Evolutionary conservation across 2,797 vertebrate genomes (phyloP).

Genomic region (Salmo trutta): DNA sequence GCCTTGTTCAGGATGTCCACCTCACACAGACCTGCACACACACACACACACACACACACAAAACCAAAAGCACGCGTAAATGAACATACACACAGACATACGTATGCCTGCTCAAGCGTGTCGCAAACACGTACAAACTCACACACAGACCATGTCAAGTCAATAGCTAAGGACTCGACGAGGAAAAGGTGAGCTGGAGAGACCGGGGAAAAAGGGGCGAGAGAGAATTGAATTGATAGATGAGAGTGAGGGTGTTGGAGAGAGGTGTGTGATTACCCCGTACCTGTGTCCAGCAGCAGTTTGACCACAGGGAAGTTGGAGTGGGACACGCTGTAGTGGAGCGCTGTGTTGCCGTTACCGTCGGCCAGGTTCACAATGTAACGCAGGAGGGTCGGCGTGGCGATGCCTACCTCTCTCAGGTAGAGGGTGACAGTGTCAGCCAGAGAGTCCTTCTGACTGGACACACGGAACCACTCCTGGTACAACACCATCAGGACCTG

Average conservation of each 20-base stretch:
- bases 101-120: too few species aligned
- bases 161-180: too few species aligned
- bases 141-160: background rate
- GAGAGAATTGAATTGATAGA: too few species aligned
- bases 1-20: slow-evolving; percentile 93
- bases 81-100: too few species aligned
- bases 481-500: slow-evolving; percentile 83
- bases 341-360: slow-evolving; percentile 92
- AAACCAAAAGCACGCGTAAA: background rate
- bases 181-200: background rate
- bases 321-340: slow-evolving; percentile 96
- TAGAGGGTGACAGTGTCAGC: slow-evolving; percentile 82
- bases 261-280: background rate
- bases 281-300: slow-evolving; percentile 92
- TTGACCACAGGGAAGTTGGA: slow-evolving; percentile 92
- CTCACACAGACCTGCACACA: slow-evolving; percentile 84
- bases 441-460: slow-evolving; percentile 87
- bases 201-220: background rate
- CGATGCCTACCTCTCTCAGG: slow-evolving; percentile 77
- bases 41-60: slow-evolving; percentile 12
- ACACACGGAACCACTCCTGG: slow-evolving; percentile 94
- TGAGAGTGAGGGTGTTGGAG: background rate
- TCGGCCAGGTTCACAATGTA: slow-evolving; percentile 91
- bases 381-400: slow-evolving; percentile 83
- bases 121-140: too few species aligned